Base-by-base conservation (phyloP, 2,797 vertebrate genomes). In the Adelosebastes latens region DNA sequence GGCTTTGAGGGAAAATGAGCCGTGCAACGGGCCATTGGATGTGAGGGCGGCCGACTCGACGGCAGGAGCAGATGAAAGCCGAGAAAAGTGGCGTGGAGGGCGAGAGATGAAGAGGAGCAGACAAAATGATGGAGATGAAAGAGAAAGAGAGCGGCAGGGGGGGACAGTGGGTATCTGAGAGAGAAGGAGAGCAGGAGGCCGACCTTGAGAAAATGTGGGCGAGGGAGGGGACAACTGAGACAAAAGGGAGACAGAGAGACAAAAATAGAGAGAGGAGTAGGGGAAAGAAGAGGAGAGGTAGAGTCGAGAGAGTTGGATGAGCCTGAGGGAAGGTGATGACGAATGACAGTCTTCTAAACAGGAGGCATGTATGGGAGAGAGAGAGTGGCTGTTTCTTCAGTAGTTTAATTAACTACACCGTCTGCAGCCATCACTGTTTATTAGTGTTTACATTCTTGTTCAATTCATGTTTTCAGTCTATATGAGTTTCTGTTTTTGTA, bases 61-160 rank as follows among this genome's bases (percentile, higher is more conserved):
- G 65, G 64, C 64, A 56, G 80, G 11, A 66, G 82, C 68, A 84
- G 85, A 91, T 90, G 77, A 92, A 93, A 91, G 91, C 53, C 0
- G 59, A 20, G 69, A 7, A 72, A 85, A 87, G 70, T 77, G 74
- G 53, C 6, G 4, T 75, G 61, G 81, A 86, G 79, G 11, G 66
- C 6, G 32, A 22, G 63, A 61, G 90, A 89, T 82, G 82, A 88
- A 73, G 90, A 81, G 56, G 71, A 67, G 63, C 76, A n/a, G 36
- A 39, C 55, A 25, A 72, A 89, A 82, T 75, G 75, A 84, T 71
- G 77, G 71, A 83, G 84, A 84, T 86, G 77, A 86, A 89, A 89
- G 85, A 67, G 73, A 29, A 31, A 18, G 53, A 20, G 76, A 59
- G 68, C 2, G 24, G 42, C 16, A 22, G 25, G 74, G 70, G 72